phyloP scores from a whole-genome alignment of 2,113 vertebrate species.

The Pseudorhombus dupliciocellatus region DNA sequence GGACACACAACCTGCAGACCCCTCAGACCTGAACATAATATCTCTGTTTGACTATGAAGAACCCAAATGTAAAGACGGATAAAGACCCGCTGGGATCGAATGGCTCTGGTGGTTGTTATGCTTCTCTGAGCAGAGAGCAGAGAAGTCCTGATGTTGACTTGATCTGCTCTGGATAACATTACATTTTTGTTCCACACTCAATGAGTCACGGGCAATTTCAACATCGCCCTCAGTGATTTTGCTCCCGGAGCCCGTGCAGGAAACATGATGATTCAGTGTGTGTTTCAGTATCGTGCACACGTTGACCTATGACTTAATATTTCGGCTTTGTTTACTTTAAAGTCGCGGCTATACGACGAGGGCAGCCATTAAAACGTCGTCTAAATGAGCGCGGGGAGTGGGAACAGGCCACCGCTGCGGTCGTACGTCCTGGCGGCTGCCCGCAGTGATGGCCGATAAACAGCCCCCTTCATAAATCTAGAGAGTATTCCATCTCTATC shows the following conservation, averaged over 20 bases:
- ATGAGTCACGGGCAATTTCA: conserved; percentile 59
- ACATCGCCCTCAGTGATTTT: conserved; percentile 48
- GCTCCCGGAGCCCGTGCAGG: conserved; percentile 13
- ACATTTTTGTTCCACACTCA: conserved; percentile 40
- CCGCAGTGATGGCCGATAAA: conserved; percentile 39
- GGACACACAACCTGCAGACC: too few relatives aligned
- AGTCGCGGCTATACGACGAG: not conserved
- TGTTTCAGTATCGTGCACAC: conserved; percentile 28
- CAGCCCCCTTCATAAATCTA: conserved; percentile 68
- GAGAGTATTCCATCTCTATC: conserved; percentile 60
- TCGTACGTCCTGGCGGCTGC: conserved; percentile 6
- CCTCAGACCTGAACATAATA: not conserved
- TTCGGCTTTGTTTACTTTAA: not conserved
- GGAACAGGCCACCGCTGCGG: conserved; percentile 1
- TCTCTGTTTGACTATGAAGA: not conserved
- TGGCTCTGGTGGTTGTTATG: conserved; percentile 3
- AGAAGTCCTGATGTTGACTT: not conserved
- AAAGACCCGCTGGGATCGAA: conserved; percentile 4
- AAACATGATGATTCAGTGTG: conserved; percentile 53
- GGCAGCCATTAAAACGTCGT: not conserved
- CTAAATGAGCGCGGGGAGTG: not conserved
- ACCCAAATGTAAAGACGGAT: not conserved
- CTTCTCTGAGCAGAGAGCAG: conserved; percentile 14
- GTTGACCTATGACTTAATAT: conserved; percentile 33
- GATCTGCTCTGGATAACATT: conserved; percentile 45